Base-by-base conservation (phyloP, 2,888 invertebrate species). In the Lithophane leautieri region DNA sequence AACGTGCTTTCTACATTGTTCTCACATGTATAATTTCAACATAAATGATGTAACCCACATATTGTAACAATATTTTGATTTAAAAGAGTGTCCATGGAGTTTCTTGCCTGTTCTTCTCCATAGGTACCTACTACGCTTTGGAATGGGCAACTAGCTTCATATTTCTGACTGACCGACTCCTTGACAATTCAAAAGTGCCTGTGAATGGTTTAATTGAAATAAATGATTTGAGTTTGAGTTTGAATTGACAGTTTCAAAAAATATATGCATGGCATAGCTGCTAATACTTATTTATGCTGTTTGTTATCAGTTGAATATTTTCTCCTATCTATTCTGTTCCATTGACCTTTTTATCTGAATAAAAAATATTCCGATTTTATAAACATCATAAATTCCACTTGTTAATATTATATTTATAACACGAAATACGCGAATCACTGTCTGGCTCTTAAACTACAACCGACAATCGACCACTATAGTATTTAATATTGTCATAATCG, bases 401-500 rank as follows among this genome's bases (percentile, higher is more conserved):
- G 22, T 22, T 42, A 28, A 4, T 11, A 28, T 25, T 54, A 28
- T 65, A n/a, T 19, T 34, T 7, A 14, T 54, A 42, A 61, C 70
- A 83, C 78, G 78, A 80, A 78, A 52, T 69, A 58, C 56, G 58
- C 63, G 63, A 50, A 79, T 77, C 61, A 61, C 40, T 73, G 56
- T 44, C 63, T 69, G 65, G 16, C 79, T 75, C 78, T 42, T 74
- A 54, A 42, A 79, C 78, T 74, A 65, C 71, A 40, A n/a, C 34
- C 69, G 47, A 70, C 84, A 84, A 86, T 78, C 87, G 72, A 78
- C 73, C 74, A 84, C 83, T 80, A 77, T 79, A 85, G 83, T 90
- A 91, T 90, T 89, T 90, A 91, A 89, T 86, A 85, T 85, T 85
- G 89, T 88, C 91, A 89, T 89, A 88, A 85, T 82, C 85, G 77